Conservation (phyloP, 2,888 invertebrate species). For the Rotaria macrura region DNA sequence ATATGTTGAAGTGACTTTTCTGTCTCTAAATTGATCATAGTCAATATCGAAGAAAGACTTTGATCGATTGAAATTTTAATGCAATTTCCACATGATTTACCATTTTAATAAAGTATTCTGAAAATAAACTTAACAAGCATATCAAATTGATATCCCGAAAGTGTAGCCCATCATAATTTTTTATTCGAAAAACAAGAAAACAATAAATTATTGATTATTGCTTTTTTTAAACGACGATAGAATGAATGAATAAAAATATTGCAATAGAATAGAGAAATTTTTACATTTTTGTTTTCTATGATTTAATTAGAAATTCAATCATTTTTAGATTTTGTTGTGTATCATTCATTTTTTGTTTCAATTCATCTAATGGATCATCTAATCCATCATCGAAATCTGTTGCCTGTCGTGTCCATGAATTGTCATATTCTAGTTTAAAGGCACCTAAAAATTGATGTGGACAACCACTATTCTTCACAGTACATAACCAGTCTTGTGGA, state of each 20-base stretch:
- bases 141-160: too few species aligned
- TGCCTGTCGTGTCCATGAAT: constrained; percentile 58
- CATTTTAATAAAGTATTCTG: too few species aligned
- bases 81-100: too few species aligned
- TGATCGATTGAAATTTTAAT: too few species aligned
- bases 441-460: constrained; percentile 60
- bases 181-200: too few species aligned
- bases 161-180: too few species aligned
- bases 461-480: constrained; percentile 49
- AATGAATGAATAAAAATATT: too few species aligned
- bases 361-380: background rate
- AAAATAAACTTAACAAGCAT: too few species aligned
- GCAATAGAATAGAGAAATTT: too few species aligned
- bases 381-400: background rate
- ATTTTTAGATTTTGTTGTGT: background rate
- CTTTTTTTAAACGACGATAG: too few species aligned
- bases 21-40: background rate
- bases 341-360: background rate
- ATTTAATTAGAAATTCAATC: constrained; percentile 11
- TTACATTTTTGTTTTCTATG: background rate
- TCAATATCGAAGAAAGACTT: too few species aligned
- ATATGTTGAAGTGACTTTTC: background rate
- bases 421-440: constrained; percentile 61
- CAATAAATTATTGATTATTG: too few species aligned
- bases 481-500: constrained; percentile 62